A percentile compares a stretch with the other conserved stretches of the same genome.
These are phyloP conservation scores for Fulica atra DNA, from an alignment of 2,113 vertebrate species.

Conservation along the genomic window DNA sequence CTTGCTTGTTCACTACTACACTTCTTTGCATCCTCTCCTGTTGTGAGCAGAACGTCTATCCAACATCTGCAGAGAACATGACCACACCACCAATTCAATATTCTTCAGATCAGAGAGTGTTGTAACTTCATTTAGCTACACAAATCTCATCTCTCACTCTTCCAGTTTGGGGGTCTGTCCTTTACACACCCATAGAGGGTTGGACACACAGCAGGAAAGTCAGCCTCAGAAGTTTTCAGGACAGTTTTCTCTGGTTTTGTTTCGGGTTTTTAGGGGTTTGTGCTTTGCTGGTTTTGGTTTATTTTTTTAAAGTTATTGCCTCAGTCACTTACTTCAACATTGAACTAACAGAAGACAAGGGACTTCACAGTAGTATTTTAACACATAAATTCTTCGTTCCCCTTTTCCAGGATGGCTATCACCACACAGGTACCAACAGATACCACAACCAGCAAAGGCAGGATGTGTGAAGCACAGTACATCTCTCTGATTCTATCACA, in stretches of 20 bases:
- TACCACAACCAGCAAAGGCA: not conserved
- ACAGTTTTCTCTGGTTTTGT: not conserved
- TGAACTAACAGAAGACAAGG: not conserved
- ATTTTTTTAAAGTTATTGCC: not conserved
- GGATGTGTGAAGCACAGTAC: not conserved
- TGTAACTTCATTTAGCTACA: not conserved
- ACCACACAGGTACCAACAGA: not conserved
- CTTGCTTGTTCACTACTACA: not conserved
- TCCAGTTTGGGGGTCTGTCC: not conserved
- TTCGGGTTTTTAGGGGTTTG: not conserved
- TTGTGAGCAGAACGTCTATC: not conserved
- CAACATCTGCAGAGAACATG: not conserved
- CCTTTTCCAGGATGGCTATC: not conserved
- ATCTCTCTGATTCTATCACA: not conserved
- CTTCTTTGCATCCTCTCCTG: not conserved
- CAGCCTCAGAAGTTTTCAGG: not conserved
- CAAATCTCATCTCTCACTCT: not conserved
- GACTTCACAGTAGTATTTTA: not conserved
- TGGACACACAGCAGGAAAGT: not conserved
- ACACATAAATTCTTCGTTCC: not conserved
- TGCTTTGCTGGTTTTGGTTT: not conserved
- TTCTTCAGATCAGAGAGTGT: not conserved
- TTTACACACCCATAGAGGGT: not conserved
- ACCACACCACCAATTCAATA: not conserved
- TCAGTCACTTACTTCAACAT: not conserved